Evolutionary conservation across 1,140 invertebrate species (phyloP).

Genomic region (Dendrolimus kikuchii): DNA sequence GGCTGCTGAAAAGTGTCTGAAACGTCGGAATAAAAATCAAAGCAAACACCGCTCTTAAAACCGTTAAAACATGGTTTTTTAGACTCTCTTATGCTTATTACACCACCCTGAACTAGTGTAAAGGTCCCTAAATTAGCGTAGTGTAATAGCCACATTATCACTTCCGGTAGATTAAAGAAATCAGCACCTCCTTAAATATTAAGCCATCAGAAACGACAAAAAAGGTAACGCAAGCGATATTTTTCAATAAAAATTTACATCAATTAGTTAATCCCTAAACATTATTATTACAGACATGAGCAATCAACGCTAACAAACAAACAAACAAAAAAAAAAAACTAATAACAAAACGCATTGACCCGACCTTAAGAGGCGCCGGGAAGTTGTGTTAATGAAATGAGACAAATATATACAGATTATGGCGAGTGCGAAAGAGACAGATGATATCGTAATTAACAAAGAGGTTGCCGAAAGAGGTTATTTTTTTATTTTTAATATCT

Average conservation of each 20-base stretch:
- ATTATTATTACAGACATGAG: conserved; percentile 55
- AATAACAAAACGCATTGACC: conserved; percentile 50
- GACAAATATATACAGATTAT: not conserved
- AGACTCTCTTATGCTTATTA: no score
- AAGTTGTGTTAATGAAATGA: conserved; percentile 3
- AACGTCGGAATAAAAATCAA: no score
- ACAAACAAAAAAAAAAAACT: conserved; percentile 36
- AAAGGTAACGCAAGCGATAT: conserved; percentile 25
- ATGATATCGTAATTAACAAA: conserved; percentile 54
- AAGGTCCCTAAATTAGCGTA: no score
- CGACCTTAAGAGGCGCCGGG: conserved; percentile 50
- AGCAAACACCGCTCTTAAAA: no score
- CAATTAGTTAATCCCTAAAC: conserved; percentile 57
- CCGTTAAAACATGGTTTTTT: no score
- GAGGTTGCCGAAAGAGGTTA: conserved; percentile 54
- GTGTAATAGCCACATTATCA: no score
- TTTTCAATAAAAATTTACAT: conserved; percentile 66
- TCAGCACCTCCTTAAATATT: no score
- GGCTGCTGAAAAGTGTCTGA: no score
- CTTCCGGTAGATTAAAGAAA: no score
- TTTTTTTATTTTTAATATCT: conserved; percentile 21
- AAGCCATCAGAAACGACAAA: not conserved
- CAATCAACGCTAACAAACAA: conserved; percentile 54
- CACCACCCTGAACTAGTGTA: no score
- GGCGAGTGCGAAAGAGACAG: conserved; percentile 4